Conservation (phyloP, 2,888 invertebrate genomes). For the Philaethria dido region DNA sequence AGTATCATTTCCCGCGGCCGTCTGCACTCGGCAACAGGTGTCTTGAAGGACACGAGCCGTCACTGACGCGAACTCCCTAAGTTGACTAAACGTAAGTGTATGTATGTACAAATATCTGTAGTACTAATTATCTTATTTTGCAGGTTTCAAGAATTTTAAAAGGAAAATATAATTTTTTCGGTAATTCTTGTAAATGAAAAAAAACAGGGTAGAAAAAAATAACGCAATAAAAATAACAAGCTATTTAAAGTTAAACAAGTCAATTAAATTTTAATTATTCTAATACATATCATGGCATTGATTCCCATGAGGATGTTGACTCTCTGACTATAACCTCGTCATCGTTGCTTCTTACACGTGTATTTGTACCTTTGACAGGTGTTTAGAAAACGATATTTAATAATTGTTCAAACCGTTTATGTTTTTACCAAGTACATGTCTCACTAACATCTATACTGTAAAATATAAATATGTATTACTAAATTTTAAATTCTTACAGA, state of each 20-base stretch:
- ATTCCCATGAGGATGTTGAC: constrained; percentile 5
- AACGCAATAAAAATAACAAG: constrained; percentile 1
- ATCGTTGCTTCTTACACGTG: constrained; percentile 7
- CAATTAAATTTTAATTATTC: constrained; percentile 6
- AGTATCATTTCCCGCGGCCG: constrained; percentile 23
- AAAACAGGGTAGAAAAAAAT: not conserved
- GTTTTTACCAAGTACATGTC: too few species aligned
- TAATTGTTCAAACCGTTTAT: too few species aligned
- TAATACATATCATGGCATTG: not conserved
- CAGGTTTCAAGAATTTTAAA: not conserved
- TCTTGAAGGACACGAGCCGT: constrained; percentile 37
- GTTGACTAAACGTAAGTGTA: constrained; percentile 26
- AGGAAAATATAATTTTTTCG: not conserved
- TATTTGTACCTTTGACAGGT: not conserved
- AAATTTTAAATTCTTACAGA: too few species aligned
- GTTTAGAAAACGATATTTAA: not conserved
- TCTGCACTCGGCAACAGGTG: constrained; percentile 41
- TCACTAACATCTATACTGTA: too few species aligned
- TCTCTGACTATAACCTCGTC: not conserved
- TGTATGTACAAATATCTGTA: not conserved
- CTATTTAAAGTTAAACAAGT: not conserved
- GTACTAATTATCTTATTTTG: too few species aligned
- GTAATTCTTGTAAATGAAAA: not conserved
- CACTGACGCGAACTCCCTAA: constrained; percentile 35
- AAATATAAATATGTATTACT: too few species aligned